These are phyloP conservation scores for Aproaerema taeniolella DNA, from an alignment of 2,888 invertebrate genomes.

Conservation along the genomic window DNA sequence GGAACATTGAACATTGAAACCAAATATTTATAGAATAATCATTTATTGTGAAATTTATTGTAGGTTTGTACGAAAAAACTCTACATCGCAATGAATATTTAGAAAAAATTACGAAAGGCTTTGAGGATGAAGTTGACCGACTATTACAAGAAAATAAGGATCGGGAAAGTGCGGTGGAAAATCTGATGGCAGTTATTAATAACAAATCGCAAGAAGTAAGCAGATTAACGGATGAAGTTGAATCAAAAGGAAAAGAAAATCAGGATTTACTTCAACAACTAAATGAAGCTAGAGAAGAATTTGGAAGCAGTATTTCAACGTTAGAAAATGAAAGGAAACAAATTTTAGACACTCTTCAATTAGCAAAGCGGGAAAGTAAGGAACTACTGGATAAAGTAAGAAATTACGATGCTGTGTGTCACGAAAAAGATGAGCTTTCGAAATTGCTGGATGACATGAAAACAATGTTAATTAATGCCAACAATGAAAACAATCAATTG, in stretches of 20 bases:
- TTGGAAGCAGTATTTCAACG: constrained; percentile 30
- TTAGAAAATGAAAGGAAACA: constrained; percentile 44
- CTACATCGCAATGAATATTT: constrained; percentile 44
- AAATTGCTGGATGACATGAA: constrained; percentile 31
- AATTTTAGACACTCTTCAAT: constrained; percentile 34
- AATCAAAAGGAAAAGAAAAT: constrained; percentile 39
- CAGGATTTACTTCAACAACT: constrained; percentile 33
- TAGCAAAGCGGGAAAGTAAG: constrained; percentile 49
- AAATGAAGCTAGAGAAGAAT: constrained; percentile 33
- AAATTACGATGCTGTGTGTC: constrained; percentile 32
- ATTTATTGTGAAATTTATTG: constrained; percentile 17
- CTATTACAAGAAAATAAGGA: constrained; percentile 41
- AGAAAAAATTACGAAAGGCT: constrained; percentile 42
- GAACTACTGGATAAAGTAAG: constrained; percentile 45
- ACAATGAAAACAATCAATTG: constrained; percentile 34
- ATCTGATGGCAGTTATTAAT: constrained; percentile 38
- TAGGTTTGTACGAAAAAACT: constrained; percentile 49
- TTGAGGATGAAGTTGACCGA: constrained; percentile 33
- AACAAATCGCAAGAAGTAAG: constrained; percentile 49
- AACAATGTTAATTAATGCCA: constrained; percentile 23
- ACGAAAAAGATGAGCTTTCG: constrained; percentile 30
- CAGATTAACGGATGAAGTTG: constrained; percentile 37
- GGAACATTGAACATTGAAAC: constrained; percentile 8
- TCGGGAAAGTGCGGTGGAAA: constrained; percentile 42
- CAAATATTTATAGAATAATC: background rate